phyloP scores from a whole-genome alignment of 2,888 invertebrate genomes.

The Pachydiplax longipennis region DNA sequence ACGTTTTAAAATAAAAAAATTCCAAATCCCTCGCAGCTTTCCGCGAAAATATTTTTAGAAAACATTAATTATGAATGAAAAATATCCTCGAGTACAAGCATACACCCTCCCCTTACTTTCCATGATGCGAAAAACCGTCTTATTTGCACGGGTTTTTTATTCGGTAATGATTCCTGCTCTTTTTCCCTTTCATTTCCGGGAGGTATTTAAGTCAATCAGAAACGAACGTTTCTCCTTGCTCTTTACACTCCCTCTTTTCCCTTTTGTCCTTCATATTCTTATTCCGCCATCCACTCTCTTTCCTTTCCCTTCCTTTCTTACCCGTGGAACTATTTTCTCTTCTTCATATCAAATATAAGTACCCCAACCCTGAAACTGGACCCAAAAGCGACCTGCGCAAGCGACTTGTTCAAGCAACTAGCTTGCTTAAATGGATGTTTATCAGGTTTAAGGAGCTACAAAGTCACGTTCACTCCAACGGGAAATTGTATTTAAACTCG shows the following conservation, averaged over 20 bases:
- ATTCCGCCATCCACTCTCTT: not conserved
- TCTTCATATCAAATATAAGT: no score
- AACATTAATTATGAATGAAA: constrained; percentile 39
- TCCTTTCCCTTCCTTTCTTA: not conserved
- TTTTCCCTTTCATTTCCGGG: not conserved
- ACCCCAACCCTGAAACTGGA: no score
- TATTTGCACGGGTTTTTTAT: constrained; percentile 31
- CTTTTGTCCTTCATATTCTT: constrained; percentile 29
- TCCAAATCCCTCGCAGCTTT: not conserved
- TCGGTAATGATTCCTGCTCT: constrained; percentile 31
- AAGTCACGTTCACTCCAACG: no score
- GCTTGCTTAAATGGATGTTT: no score
- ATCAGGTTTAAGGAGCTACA: no score
- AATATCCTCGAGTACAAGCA: constrained; percentile 28
- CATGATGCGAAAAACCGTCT: constrained; percentile 38
- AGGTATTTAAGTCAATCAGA: constrained; percentile 43
- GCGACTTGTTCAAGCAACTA: no score
- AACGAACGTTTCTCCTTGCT: constrained; percentile 26
- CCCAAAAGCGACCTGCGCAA: no score
- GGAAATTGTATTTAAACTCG: no score
- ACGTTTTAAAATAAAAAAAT: not conserved
- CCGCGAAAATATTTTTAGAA: constrained; percentile 1
- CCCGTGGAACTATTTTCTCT: no score
- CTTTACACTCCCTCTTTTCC: not conserved
- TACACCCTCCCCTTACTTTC: constrained; percentile 21